Evolutionary conservation across 2,113 vertebrate species (phyloP).

Genomic region (Romanogobio albipinnatus): DNA sequence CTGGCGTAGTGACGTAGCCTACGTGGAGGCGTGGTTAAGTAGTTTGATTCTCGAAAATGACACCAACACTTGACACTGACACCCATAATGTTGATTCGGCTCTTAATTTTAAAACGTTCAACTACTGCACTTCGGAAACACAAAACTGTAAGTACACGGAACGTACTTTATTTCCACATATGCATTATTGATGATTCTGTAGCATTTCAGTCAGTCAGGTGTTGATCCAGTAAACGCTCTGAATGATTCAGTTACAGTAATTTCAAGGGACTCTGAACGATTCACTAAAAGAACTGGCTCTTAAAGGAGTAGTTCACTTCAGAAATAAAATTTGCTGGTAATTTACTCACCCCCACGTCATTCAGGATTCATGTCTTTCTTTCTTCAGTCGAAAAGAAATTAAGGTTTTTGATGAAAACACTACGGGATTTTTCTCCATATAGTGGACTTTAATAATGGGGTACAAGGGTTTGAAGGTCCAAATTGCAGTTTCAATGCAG

Average conservation of each 20-base stretch:
- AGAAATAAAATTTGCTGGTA: too few species aligned
- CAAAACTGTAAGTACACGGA: neutral
- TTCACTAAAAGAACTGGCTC: neutral
- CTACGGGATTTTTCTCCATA: too few species aligned
- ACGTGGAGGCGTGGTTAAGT: neutral
- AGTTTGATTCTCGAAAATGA: neutral
- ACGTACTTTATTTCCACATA: neutral
- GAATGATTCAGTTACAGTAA: neutral
- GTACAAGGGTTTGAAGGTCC: too few species aligned
- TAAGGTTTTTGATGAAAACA: too few species aligned
- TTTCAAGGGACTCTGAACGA: neutral
- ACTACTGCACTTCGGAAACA: neutral
- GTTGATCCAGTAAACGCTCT: neutral
- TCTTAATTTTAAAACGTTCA: neutral
- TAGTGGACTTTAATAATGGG: too few species aligned
- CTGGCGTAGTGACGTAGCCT: neutral
- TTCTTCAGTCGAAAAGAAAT: too few species aligned
- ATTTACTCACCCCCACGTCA: too few species aligned
- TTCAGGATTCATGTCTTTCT: too few species aligned
- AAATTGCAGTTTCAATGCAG: too few species aligned
- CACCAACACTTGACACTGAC: too few species aligned
- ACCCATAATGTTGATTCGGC: neutral
- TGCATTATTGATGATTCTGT: neutral
- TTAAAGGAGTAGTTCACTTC: too few species aligned
- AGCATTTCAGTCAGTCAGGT: neutral